Base-by-base conservation (phyloP, 1,140 invertebrate species). In the Zaprionus ghesquierei region DNA sequence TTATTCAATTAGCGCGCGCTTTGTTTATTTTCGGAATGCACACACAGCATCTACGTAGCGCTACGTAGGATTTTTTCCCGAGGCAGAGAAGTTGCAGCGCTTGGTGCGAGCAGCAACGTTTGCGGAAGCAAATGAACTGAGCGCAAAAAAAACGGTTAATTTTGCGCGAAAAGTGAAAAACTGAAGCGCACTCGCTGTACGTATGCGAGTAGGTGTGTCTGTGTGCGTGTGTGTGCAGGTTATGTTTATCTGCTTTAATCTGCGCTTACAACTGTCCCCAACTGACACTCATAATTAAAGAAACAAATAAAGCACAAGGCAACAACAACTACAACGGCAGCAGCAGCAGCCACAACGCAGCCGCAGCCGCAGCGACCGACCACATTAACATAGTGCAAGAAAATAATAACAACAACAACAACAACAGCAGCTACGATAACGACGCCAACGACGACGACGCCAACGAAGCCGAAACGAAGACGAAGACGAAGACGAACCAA, bases 221-320 rank as follows among this genome's bases (percentile, higher is more conserved):
- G 58, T 54, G 33, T 58, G 23, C 18, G 23, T 29, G 54, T 64
- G 54, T 59, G 69, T 66, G 33, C 46, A 69, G 64, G 46, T 62
- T 54, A 59, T 73, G 66, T 81, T 87, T 87, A 87, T 86, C 81
- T 86, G 70, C 77, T 64, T 87, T 78, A 86, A 86, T 79, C 84
- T 87, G 79, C 50, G 80, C 72, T 69, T 79, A 54, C 79, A 80
- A 86, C 82, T 87, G 79, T 77, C 79, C 69, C 86, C 78, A 78
- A 86, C 86, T 90, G 81, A 90, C 86, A 89, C 86, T 90, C 81
- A 89, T 86, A 90, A 89, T 86, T 86, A 90, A 89, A 85, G 86
- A 89, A 90, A 89, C 86, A 89, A 90, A 90, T 89, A 89, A 90
- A 89, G 81, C 85, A 81, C 68, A 69, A 46, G 46, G 41, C 66